A percentile compares a stretch with the other conserved stretches of the same genome.
Conservation (phyloP, 2,888 invertebrate genomes). For the Drosophila pseudotakahashii region DNA sequence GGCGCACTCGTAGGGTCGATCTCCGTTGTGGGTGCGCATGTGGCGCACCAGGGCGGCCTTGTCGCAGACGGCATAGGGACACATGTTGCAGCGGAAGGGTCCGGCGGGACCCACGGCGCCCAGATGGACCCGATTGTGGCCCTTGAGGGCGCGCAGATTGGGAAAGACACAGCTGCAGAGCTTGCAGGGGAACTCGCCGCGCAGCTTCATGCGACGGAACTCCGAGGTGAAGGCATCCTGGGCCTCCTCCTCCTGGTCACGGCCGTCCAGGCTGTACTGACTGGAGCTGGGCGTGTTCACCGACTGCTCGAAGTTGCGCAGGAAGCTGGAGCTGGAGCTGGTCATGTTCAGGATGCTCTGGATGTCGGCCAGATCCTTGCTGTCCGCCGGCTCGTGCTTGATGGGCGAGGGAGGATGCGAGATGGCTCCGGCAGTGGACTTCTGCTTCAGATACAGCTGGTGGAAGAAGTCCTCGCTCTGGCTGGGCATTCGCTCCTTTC, state of each 20-base stretch:
- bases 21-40: constrained; percentile 97
- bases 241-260: constrained; percentile 88
- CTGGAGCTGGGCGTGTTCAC: constrained; percentile 83
- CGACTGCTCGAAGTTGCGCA: constrained; percentile 87
- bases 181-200: constrained; percentile 95
- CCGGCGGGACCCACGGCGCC: constrained; percentile 89
- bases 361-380: constrained; percentile 93
- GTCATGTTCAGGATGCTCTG: constrained; percentile 93
- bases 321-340: constrained; percentile 86
- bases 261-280: constrained; percentile 82
- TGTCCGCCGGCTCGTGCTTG: constrained; percentile 84
- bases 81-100: constrained; percentile 97
- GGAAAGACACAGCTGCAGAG: constrained; percentile 95
- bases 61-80: constrained; percentile 92
- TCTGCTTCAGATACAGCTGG: constrained; percentile 90
- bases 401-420: constrained; percentile 85
- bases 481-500: neutral
- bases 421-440: constrained; percentile 87
- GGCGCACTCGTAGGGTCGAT: constrained; percentile 96
- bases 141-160: constrained; percentile 94
- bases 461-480: constrained; percentile 92
- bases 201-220: constrained; percentile 94
- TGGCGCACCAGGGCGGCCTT: constrained; percentile 96
- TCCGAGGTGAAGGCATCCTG: constrained; percentile 94
- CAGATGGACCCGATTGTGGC: constrained; percentile 94